phyloP scores from a whole-genome alignment of 2,888 invertebrate genomes.

The Zaprionus lineosus region DNA sequence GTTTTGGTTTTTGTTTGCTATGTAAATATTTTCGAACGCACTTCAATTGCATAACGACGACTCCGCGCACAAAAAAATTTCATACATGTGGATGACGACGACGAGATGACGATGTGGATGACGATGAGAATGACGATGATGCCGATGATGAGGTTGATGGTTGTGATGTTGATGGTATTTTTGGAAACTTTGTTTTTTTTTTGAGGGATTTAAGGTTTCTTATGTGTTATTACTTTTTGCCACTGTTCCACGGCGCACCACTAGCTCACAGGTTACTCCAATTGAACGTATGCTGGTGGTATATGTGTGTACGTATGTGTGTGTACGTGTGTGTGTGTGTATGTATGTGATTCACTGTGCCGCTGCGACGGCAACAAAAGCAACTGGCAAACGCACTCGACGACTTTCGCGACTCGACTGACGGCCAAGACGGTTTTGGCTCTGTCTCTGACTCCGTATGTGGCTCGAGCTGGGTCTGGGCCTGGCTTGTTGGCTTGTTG shows the following conservation, averaged over 20 bases:
- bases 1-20: constrained; percentile 25
- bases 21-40: constrained; percentile 51
- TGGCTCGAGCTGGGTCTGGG: constrained; percentile 14
- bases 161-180: constrained; percentile 40
- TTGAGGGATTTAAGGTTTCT: constrained; percentile 45
- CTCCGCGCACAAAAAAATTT: constrained; percentile 51
- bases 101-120: constrained; percentile 30
- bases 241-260: constrained; percentile 43
- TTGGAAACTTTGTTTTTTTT: constrained; percentile 36
- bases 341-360: constrained; percentile 31
- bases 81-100: constrained; percentile 36
- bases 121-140: constrained; percentile 17
- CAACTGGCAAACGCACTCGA: constrained; percentile 81
- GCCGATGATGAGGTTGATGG: constrained; percentile 32
- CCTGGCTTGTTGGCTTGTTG: constrained; percentile 4
- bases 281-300: constrained; percentile 6
- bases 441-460: constrained; percentile 23
- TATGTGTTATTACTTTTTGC: constrained; percentile 47
- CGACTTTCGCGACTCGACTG: constrained; percentile 83
- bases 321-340: constrained; percentile 16
- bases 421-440: constrained; percentile 63
- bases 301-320: neutral
- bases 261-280: constrained; percentile 33
- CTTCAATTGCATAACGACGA: constrained; percentile 73
- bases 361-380: constrained; percentile 52